Conservation (phyloP, 2,888 invertebrate genomes). For the Tipula unca region DNA sequence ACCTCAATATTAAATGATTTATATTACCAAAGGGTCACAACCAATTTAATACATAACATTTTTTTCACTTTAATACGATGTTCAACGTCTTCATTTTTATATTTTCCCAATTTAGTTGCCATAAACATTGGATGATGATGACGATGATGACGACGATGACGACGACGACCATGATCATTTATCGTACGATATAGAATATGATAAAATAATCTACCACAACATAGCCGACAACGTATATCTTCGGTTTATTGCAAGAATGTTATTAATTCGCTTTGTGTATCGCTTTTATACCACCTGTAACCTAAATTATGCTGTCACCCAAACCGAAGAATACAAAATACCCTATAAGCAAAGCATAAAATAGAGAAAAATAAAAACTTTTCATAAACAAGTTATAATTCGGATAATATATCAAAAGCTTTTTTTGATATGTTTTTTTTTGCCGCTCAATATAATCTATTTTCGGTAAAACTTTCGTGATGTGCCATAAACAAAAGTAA, state of each 20-base stretch:
- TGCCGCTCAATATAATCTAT: not conserved
- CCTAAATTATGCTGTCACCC: not conserved
- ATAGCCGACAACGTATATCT: not conserved
- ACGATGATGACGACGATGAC: not conserved
- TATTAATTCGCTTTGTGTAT: not conserved
- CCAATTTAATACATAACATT: not conserved
- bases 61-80: not conserved
- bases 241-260: not conserved
- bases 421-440: not conserved
- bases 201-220: not conserved
- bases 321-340: not conserved
- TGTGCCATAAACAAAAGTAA: slow-evolving; percentile 4
- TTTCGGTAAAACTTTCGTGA: not conserved
- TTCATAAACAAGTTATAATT: slow-evolving; percentile 4
- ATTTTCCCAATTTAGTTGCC: not conserved
- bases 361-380: not conserved
- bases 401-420: not conserved
- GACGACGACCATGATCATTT: no score
- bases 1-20: not conserved
- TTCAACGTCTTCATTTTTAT: not conserved
- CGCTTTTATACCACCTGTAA: slow-evolving; percentile 3
- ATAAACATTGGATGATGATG: not conserved
- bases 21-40: not conserved
- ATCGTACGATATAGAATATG: no score
- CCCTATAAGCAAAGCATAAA: not conserved